Conservation (phyloP, 2,113 vertebrate genomes). For the Cochlearius cochlearius region DNA sequence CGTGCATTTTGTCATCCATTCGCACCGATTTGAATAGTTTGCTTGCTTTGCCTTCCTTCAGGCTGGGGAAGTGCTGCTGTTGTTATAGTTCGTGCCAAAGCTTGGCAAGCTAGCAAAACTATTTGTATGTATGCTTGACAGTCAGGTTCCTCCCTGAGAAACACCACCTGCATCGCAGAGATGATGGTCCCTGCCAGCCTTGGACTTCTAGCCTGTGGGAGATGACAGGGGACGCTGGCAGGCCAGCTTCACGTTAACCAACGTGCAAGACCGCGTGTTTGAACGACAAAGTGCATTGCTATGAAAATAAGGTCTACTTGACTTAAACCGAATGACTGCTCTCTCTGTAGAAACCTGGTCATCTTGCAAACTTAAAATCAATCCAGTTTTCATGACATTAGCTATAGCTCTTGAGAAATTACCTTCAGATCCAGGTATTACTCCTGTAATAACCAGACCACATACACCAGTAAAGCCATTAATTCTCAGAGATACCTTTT, state of each 20-base stretch:
- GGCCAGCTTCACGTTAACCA: neutral
- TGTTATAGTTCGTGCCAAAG: slow-evolving; percentile 7
- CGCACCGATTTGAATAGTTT: neutral
- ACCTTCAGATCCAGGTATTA: slow-evolving; percentile 42
- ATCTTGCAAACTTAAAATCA: slow-evolving; percentile 29
- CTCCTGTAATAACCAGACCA: slow-evolving; percentile 30
- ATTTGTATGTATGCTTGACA: neutral
- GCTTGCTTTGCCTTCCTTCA: slow-evolving; percentile 1
- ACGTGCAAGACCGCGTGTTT: neutral
- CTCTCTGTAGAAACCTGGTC: slow-evolving; percentile 23
- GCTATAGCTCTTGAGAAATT: slow-evolving; percentile 35
- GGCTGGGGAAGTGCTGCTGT: neutral
- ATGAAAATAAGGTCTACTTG: slow-evolving; percentile 4
- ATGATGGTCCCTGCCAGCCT: slow-evolving; percentile 6
- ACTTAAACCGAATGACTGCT: slow-evolving; percentile 30
- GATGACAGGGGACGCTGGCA: neutral
- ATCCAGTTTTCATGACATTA: slow-evolving; percentile 50
- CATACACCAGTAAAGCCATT: slow-evolving; percentile 26
- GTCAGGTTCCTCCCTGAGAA: slow-evolving; percentile 38
- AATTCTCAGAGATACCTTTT: slow-evolving; percentile 15
- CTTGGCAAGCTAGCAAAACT: slow-evolving; percentile 31
- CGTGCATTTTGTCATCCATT: neutral
- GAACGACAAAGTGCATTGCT: neutral
- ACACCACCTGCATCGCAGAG: neutral
- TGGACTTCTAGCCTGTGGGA: neutral